Percentiles rank a stretch among this genome's conserved stretches.
phyloP scores from a whole-genome alignment of 2,797 vertebrate species.

The Pipistrellus pygmaeus region DNA sequence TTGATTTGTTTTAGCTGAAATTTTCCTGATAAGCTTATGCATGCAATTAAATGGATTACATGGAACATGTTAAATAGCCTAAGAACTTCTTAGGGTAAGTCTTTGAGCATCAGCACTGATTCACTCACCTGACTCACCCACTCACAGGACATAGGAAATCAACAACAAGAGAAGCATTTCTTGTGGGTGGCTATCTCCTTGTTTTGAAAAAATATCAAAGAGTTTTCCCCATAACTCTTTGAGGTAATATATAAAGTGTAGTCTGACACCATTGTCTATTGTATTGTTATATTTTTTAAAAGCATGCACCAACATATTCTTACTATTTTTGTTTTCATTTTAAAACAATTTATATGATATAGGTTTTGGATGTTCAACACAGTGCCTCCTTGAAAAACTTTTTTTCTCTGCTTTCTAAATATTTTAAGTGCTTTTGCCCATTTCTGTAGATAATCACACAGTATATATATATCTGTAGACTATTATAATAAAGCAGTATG shows the following conservation, averaged over 20 bases:
- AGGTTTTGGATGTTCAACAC: neutral
- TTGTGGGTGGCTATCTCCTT: slow-evolving; percentile 80
- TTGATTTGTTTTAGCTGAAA: slow-evolving; percentile 70
- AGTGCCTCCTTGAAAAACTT: neutral
- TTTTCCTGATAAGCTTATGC: slow-evolving; percentile 80
- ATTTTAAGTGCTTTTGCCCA: neutral
- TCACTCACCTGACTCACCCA: slow-evolving; percentile 43
- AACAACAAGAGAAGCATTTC: slow-evolving; percentile 77
- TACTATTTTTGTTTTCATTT: slow-evolving; percentile 41
- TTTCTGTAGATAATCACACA: neutral
- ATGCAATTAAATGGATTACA: slow-evolving; percentile 83
- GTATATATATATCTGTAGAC: neutral
- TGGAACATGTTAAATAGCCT: slow-evolving; percentile 76
- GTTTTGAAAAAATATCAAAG: slow-evolving; percentile 79
- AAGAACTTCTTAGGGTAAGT: slow-evolving; percentile 70
- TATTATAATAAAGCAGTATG: neutral
- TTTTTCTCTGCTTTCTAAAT: slow-evolving; percentile 1
- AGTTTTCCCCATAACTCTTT: slow-evolving; percentile 80
- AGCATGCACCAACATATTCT: neutral
- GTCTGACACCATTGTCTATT: slow-evolving; percentile 80
- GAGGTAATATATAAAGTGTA: slow-evolving; percentile 77
- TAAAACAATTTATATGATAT: neutral
- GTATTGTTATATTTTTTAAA: slow-evolving; percentile 11
- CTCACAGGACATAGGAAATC: slow-evolving; percentile 73
- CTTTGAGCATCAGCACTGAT: slow-evolving; percentile 48